Base-by-base conservation (phyloP, 30 jellyfish, hydroid and myxozoan species). In the Phacellophora camtschatica region DNA sequence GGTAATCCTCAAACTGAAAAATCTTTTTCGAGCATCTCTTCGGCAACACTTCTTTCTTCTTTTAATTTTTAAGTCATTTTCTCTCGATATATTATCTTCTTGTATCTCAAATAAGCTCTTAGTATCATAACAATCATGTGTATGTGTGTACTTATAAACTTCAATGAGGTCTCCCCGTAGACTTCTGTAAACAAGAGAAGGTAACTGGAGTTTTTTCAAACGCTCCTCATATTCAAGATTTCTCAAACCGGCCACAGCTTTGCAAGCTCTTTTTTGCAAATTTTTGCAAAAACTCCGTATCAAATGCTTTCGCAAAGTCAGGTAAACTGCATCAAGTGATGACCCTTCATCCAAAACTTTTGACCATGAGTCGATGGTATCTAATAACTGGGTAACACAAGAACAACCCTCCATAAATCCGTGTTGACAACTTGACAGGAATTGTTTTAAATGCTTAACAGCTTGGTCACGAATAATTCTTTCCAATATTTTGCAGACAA, bases 241-340 rank as follows among this genome's bases (percentile, higher is more conserved):
- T 66, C 71, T 66, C 33, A 66, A 37, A 66, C 80, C 70, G 15
- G 80, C 67, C 68, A 66, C 80, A 66, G 35, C 80, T 66, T 66
- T 66, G 67, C 80, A n/a, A 66, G 66, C 80, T 66, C 71, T 66
- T 33, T 23, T 41, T 37, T 66, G 80, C 19, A 66, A 22, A 66
- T 66, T 66, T 13, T 66, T n/a, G n/a, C n/a, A n/a, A n/a, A n/a
- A n/a, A n/a, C n/a, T n/a, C n/a, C n/a, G n/a, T n/a, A n/a, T n/a
- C n/a, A n/a, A n/a, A n/a, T n/a, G n/a, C n/a, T n/a, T n/a, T n/a
- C n/a, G n/a, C n/a, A n/a, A n/a, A n/a, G n/a, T n/a, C n/a, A n/a
- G n/a, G n/a, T n/a, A n/a, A n/a, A n/a, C n/a, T n/a, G n/a, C n/a
- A n/a, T n/a, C n/a, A n/a, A n/a, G n/a, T n/a, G n/a, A n/a, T n/a